These are phyloP conservation scores for Spisula solida DNA, from an alignment of 2,888 invertebrate species.

Conservation along the genomic window DNA sequence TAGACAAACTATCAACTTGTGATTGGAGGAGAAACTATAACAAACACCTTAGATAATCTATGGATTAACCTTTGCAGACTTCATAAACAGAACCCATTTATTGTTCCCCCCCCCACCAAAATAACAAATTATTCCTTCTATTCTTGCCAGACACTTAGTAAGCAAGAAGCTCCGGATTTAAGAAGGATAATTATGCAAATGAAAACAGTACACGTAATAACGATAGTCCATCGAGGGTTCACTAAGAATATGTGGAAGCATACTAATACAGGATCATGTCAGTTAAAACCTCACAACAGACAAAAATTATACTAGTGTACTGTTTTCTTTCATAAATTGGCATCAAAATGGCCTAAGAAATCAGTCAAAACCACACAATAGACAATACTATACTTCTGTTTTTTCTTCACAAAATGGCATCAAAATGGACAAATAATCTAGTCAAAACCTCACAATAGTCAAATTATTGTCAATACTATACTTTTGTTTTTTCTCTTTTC, in stretches of 20 bases:
- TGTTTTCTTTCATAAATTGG: too few relatives aligned
- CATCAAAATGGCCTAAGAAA: too few relatives aligned
- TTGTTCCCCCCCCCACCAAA: neutral
- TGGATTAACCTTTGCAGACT: slow-evolving; percentile 1
- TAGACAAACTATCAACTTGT: neutral
- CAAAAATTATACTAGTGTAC: too few relatives aligned
- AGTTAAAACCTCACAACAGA: neutral
- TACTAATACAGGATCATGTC: neutral
- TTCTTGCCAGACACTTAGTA: neutral
- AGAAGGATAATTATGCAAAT: slow-evolving; percentile 4
- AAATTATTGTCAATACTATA: too few relatives aligned
- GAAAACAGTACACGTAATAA: slow-evolving; percentile 3
- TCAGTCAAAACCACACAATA: too few relatives aligned
- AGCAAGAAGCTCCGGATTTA: neutral
- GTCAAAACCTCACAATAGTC: too few relatives aligned
- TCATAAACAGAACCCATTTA: neutral
- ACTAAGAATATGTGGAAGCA: neutral
- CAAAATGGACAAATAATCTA: too few relatives aligned
- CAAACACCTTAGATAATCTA: neutral
- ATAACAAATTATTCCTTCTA: slow-evolving; percentile 1
- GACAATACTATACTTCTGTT: too few relatives aligned
- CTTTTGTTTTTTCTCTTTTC: too few relatives aligned
- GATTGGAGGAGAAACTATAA: neutral
- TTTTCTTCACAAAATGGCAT: too few relatives aligned
- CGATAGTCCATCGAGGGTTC: neutral